phyloP scores from a whole-genome alignment of 1,140 invertebrate species.

The Neotoxoptera formosana region DNA sequence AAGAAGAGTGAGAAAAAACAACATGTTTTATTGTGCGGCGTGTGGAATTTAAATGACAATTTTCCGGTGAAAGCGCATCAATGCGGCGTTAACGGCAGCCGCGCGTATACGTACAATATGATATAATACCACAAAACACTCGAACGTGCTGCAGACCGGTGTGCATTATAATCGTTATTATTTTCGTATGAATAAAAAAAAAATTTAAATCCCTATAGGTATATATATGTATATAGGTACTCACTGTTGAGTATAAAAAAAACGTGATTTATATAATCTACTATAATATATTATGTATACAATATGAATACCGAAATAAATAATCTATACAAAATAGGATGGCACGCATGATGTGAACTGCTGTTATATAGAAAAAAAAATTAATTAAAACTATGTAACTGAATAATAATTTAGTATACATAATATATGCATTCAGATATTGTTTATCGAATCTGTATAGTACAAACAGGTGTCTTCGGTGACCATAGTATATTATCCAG shows the following conservation, averaged over 20 bases:
- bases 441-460: too few relatives aligned
- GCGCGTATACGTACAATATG: neutral
- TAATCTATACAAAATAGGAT: neutral
- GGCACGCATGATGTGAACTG: neutral
- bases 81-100: neutral
- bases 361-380: neutral
- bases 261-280: neutral
- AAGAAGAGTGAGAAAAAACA: conserved; percentile 23
- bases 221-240: too few relatives aligned
- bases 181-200: conserved; percentile 15
- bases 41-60: conserved; percentile 49
- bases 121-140: neutral
- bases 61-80: conserved; percentile 46
- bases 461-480: neutral
- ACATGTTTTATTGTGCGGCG: neutral
- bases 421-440: too few relatives aligned
- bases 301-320: neutral
- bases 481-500: neutral
- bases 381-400: neutral
- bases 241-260: neutral
- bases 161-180: conserved; percentile 26
- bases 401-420: too few relatives aligned
- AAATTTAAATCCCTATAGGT: neutral
- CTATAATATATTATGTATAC: too few relatives aligned
- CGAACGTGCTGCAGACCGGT: neutral